Base-by-base conservation (phyloP, 2,888 invertebrate genomes). In the Biston stratarius region DNA sequence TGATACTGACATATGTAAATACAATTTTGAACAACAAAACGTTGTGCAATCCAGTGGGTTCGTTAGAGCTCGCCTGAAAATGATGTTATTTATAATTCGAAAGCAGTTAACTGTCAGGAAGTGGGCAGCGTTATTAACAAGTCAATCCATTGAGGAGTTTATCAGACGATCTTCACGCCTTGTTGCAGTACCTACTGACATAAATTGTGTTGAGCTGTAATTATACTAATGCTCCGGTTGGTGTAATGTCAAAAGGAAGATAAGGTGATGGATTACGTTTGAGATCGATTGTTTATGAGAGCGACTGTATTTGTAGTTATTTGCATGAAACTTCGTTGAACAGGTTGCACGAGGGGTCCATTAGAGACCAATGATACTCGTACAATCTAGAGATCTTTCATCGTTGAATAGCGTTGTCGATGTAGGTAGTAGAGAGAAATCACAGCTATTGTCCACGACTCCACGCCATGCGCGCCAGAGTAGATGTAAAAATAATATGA, bases 271-370 rank as follows among this genome's bases (percentile, higher is more conserved):
- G 42, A 65, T 73, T 67, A 72, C 65, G 45, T 64, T 59, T 59
- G 42, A 61, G 64, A 66, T 61, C 55, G 60, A 75, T 75, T 75
- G 73, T 78, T 75, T 70, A 40, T 53, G 58, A 52, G 52, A 60
- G 57, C 56, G 48, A 59, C 52, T 65, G 52, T 1, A 6, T 14
- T 1, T 24, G 24, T 47, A 7, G 42, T 44, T 1, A 5, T 44
- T 11, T 10, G 15, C 45, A 8, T 44, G 5, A 12, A n/a, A 24
- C 24, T 24, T 24, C 24, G n/a, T 44, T 44, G 12, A 44, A 44
- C 12, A n/a, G 12, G 38, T 47, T 9, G 6, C n/a, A n/a, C 1
- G 45, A n/a, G 11, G 12, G 24, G 3, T 24, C 1, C 24, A 24
- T 24, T 3, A 3, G 24, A 24, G 24, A 24, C 24, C 1, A 24